Conservation (phyloP, 2,888 invertebrate genomes). For the Cantharis nigra region DNA sequence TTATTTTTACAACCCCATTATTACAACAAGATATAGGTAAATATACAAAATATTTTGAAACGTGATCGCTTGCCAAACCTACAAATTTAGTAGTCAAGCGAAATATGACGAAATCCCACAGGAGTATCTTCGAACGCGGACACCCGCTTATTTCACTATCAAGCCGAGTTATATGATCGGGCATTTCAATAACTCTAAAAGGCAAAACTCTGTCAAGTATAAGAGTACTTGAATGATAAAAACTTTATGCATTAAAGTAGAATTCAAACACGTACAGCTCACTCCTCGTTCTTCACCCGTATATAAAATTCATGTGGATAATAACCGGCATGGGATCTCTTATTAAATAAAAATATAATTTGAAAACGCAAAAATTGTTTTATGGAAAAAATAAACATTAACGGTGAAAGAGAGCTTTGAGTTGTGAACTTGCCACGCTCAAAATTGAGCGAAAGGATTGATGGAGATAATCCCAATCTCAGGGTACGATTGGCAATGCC, state of each 20-base stretch:
- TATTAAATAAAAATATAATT: not conserved
- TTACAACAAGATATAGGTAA: not conserved
- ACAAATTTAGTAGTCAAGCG: conserved; percentile 28
- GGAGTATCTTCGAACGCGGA: conserved; percentile 28
- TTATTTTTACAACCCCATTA: not conserved
- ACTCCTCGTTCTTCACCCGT: conserved; percentile 6
- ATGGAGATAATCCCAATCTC: too few relatives aligned
- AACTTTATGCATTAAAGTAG: conserved; percentile 25
- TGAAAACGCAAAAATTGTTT: not conserved
- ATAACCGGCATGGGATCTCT: not conserved
- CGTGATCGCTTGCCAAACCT: conserved; percentile 15
- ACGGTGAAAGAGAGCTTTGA: not conserved
- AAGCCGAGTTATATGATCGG: conserved; percentile 53
- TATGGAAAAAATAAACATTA: not conserved
- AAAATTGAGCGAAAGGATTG: too few relatives aligned
- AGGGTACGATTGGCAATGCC: too few relatives aligned
- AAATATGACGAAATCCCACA: conserved; percentile 29
- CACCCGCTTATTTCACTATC: conserved; percentile 48
- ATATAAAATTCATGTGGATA: conserved; percentile 12
- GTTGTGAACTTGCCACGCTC: too few relatives aligned
- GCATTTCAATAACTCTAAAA: conserved; percentile 56
- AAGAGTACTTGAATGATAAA: conserved; percentile 37
- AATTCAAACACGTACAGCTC: conserved; percentile 13
- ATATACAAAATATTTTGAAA: not conserved
- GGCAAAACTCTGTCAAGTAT: conserved; percentile 46